Base-by-base conservation (phyloP, 92 coral and sea anemone species). In the Scolanthus callimorphus region DNA sequence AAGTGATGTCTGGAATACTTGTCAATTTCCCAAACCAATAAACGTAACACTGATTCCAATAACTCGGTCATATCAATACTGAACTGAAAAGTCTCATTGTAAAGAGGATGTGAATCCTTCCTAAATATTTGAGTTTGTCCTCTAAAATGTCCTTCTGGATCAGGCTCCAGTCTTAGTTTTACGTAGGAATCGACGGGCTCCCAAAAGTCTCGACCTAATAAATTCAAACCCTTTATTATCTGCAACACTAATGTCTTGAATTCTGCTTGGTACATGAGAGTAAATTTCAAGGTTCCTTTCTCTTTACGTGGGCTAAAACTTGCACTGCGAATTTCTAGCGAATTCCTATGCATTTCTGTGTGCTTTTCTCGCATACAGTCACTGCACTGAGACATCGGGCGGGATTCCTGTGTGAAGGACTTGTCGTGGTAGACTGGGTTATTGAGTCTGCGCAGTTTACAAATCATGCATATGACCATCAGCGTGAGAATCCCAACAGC, bases 181-280 rank as follows among this genome's bases (percentile, higher is more conserved):
- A 88, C 83, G 70, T 88, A 88, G 1, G 90, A 83, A 46, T 88
- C 96, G 2, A 83, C 90, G 1, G 83, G 59, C 39, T 88, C 90
- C 96, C 96, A 88, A 64, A 88, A 88, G 72, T 88, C 96, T 39
- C 85, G 87, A 29, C 96, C 95, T 8, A 88, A 83, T 37, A 88
- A 22, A 31, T 83, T 71, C 37, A 31, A 63, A 11, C 83, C 96
- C 29, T 88, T 81, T 25, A 88, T 73, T 11, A 88, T 31, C 47
- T 63, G 59, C 37, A 83, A 34, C 11, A 78, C 41, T 11, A 88
- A 67, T 21, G 29, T 83, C 28, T 83, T 71, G 4, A 76, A 10
- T 22, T 44, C 38, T 30, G 49, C 49, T 27, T 69, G 69, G 69
- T 88, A 88, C 27, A 80, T 69, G 57, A 88, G 49, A 12, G 89